Evolutionary conservation across 2,888 invertebrate genomes (phyloP).

Genomic region (Sylvicola cinctus): DNA sequence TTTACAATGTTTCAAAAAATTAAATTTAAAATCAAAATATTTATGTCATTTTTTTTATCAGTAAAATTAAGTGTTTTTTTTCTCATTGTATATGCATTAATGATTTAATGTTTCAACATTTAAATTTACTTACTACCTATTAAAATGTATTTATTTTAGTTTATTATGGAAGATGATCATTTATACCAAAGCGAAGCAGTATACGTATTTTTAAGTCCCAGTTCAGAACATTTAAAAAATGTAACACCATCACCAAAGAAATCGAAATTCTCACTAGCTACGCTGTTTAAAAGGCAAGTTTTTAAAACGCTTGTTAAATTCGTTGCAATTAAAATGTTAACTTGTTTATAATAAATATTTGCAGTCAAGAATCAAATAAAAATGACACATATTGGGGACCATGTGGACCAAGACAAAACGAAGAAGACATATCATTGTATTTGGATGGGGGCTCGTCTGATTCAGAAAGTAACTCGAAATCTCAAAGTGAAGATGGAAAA

Average conservation of each 20-base stretch:
- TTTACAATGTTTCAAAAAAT: too few relatives aligned
- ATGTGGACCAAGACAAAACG: constrained; percentile 42
- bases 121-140: too few relatives aligned
- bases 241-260: constrained; percentile 60
- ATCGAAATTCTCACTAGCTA: constrained; percentile 67
- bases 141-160: constrained; percentile 27
- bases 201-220: constrained; percentile 80
- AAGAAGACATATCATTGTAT: constrained; percentile 61
- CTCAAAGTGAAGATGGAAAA: constrained; percentile 36
- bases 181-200: constrained; percentile 76
- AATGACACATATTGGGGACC: constrained; percentile 28
- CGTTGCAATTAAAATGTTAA: background rate
- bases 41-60: constrained; percentile 2
- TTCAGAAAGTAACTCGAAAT: constrained; percentile 15
- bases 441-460: constrained; percentile 41
- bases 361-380: constrained; percentile 3
- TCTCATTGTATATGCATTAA: too few relatives aligned
- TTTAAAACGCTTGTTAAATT: background rate
- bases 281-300: constrained; percentile 53
- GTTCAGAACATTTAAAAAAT: constrained; percentile 72
- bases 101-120: too few relatives aligned
- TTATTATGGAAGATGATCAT: constrained; percentile 67
- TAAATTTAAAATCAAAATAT: constrained; percentile 3
- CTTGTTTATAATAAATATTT: background rate
- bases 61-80: constrained; percentile 5